A percentile compares a stretch with the other conserved stretches of the same genome.
These are phyloP conservation scores for Amphipyra tragopoginis DNA, from an alignment of 2,888 invertebrate genomes.

Conservation along the genomic window DNA sequence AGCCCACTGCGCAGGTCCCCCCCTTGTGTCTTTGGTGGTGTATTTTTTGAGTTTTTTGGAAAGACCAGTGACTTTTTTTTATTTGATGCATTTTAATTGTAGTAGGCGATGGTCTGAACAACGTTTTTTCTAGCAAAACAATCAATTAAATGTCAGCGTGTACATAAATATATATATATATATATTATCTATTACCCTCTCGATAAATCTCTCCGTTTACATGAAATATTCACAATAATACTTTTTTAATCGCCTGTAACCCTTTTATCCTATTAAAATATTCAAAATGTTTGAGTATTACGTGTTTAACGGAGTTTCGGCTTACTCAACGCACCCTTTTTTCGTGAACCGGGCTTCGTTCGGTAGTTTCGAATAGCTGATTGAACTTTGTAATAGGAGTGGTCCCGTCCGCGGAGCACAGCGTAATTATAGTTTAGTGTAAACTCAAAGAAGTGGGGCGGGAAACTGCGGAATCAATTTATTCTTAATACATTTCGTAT, in stretches of 20 bases:
- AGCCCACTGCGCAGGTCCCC: no score
- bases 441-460: constrained; percentile 29
- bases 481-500: constrained; percentile 24
- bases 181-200: not conserved
- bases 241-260: constrained; percentile 33
- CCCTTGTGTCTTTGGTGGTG: no score
- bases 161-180: no score
- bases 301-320: constrained; percentile 11
- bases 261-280: constrained; percentile 41
- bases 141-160: no score
- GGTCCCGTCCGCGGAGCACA: constrained; percentile 16
- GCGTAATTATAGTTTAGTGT: constrained; percentile 46
- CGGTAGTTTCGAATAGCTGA: constrained; percentile 40
- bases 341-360: constrained; percentile 3
- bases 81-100: no score
- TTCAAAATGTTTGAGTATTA: constrained; percentile 14
- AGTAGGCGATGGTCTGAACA: no score
- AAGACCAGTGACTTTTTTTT: no score
- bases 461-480: constrained; percentile 30
- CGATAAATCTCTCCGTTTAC: constrained; percentile 9
- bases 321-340: constrained; percentile 22
- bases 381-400: constrained; percentile 45
- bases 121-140: no score
- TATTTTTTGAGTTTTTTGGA: no score
- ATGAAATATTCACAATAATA: constrained; percentile 29